Percentiles rank a stretch among this genome's conserved stretches.
These are phyloP conservation scores for Agrotis puta DNA, from an alignment of 2,888 invertebrate species.

Conservation along the genomic window DNA sequence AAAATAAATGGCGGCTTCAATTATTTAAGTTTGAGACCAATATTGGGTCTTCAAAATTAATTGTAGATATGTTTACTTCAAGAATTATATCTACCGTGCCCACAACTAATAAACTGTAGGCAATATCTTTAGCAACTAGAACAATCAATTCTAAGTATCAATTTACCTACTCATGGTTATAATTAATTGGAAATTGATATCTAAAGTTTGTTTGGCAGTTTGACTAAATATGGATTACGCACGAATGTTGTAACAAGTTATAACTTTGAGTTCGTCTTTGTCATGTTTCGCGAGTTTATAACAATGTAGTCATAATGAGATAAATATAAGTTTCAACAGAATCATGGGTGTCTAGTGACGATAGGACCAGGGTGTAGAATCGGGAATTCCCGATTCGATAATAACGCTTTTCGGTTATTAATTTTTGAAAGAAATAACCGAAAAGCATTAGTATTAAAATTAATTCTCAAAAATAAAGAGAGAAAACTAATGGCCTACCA, in stretches of 20 bases:
- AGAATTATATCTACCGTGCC: slow-evolving; percentile 15
- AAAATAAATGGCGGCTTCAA: not conserved
- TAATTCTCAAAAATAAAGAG: not conserved
- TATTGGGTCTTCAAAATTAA: not conserved
- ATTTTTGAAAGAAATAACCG: not conserved
- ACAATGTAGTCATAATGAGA: not conserved
- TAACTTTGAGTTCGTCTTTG: not conserved
- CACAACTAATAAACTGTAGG: slow-evolving; percentile 10
- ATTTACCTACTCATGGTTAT: slow-evolving; percentile 13
- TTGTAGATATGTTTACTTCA: not conserved
- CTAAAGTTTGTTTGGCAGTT: slow-evolving; percentile 30
- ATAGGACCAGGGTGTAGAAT: too few species aligned
- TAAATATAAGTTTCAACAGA: not conserved
- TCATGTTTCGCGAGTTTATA: not conserved
- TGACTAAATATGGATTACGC: slow-evolving; percentile 7
- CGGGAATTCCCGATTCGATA: too few species aligned
- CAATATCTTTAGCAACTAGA: not conserved
- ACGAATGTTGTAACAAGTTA: not conserved
- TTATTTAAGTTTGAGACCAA: not conserved
- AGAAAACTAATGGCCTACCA: too few species aligned
- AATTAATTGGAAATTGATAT: slow-evolving; percentile 25
- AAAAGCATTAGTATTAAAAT: slow-evolving; percentile 10
- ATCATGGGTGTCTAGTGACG: not conserved
- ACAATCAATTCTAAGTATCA: slow-evolving; percentile 26
- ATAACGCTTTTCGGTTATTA: too few species aligned